phyloP scores from a whole-genome alignment of 2,888 invertebrate genomes.

The Ernsta delagoae region DNA sequence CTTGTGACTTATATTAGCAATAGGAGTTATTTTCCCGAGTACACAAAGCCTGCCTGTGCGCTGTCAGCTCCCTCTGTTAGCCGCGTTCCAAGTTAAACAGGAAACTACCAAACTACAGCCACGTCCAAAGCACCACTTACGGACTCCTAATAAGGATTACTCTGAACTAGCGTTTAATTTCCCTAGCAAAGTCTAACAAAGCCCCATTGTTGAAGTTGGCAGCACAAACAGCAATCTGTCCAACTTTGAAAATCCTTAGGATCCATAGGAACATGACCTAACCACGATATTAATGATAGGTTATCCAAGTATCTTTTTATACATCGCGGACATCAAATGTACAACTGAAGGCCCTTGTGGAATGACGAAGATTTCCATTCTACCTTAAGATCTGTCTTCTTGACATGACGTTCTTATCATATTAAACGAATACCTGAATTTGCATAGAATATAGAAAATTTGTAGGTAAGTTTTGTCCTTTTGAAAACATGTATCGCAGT shows the following conservation, averaged over 20 bases:
- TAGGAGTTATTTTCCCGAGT: neutral
- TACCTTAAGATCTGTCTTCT: too few species aligned
- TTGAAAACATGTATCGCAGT: too few species aligned
- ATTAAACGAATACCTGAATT: too few species aligned
- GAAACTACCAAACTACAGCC: slow-evolving; percentile 9
- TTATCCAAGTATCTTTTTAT: too few species aligned
- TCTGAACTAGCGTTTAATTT: slow-evolving; percentile 14
- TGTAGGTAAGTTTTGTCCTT: too few species aligned
- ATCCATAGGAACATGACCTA: neutral
- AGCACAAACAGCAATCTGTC: slow-evolving; percentile 22
- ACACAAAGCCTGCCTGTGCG: neutral
- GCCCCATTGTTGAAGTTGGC: slow-evolving; percentile 21
- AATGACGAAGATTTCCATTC: too few species aligned
- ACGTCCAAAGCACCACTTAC: slow-evolving; percentile 17
- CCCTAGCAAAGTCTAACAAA: slow-evolving; percentile 13
- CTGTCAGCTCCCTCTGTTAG: slow-evolving; percentile 7
- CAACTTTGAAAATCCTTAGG: slow-evolving; percentile 10
- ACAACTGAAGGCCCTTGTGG: too few species aligned
- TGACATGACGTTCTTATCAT: too few species aligned
- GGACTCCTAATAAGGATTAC: slow-evolving; percentile 16
- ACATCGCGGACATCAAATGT: too few species aligned
- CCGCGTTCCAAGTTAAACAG: slow-evolving; percentile 9
- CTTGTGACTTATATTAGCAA: neutral
- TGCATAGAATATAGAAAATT: too few species aligned
- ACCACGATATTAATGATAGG: neutral